phyloP scores from a whole-genome alignment of 1,140 invertebrate genomes.

The Drosophila sp. region DNA sequence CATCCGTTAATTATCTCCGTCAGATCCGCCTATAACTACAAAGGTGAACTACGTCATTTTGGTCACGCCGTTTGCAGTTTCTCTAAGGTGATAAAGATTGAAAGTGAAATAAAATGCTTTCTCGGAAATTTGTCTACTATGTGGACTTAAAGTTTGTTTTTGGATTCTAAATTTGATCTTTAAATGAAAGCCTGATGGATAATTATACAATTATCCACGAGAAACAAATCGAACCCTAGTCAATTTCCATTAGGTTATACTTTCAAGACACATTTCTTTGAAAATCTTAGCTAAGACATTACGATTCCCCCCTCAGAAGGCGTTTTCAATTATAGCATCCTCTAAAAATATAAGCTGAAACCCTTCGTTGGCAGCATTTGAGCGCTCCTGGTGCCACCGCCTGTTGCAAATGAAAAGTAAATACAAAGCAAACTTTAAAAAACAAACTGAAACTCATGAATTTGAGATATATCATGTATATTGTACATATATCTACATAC shows the following conservation, averaged over 20 bases:
- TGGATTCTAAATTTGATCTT: too few species aligned
- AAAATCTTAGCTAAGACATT: too few species aligned
- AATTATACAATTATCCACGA: too few species aligned
- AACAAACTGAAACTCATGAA: conserved; percentile 31
- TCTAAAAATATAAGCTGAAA: not conserved
- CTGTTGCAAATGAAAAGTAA: conserved; percentile 30
- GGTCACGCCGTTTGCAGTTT: not conserved
- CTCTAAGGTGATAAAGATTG: not conserved
- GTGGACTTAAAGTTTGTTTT: too few species aligned
- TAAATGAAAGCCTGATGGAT: too few species aligned
- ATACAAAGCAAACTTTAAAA: conserved; percentile 57
- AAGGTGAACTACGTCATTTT: not conserved
- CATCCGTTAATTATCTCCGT: not conserved
- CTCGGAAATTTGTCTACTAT: too few species aligned
- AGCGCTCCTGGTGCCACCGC: not conserved
- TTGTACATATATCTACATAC: conserved; percentile 19
- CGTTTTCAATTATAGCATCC: not conserved
- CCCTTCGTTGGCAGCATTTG: conserved; percentile 3
- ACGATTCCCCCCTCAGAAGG: not conserved
- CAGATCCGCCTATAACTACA: not conserved
- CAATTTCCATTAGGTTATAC: too few species aligned
- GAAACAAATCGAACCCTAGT: too few species aligned
- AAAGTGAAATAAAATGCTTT: not conserved
- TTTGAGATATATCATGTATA: conserved; percentile 66
- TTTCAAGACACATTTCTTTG: too few species aligned